These are phyloP conservation scores for Pelagia noctiluca DNA, from an alignment of 30 jellyfish, hydroid and myxozoan genomes.

Conservation along the genomic window DNA sequence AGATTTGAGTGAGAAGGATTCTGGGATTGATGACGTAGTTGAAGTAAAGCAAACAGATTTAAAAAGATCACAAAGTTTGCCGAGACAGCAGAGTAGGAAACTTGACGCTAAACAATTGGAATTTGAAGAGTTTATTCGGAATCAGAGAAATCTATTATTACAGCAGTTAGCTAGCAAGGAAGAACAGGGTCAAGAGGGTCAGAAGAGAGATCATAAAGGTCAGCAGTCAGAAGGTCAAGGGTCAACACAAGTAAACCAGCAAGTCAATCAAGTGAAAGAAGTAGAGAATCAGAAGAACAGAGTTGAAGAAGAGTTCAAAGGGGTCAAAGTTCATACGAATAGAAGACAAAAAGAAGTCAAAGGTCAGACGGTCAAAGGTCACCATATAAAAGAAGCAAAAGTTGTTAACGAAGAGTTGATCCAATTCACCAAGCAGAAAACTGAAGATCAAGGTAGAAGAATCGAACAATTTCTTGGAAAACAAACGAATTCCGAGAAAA, in stretches of 20 bases:
- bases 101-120: slow-evolving; percentile 36
- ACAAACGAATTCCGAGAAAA: slow-evolving; percentile 48
- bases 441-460: slow-evolving; percentile 27
- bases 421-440: background rate
- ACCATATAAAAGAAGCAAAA: background rate
- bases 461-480: slow-evolving; percentile 38
- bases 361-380: background rate
- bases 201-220: slow-evolving; percentile 6
- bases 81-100: slow-evolving; percentile 24
- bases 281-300: no score
- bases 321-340: slow-evolving; percentile 1
- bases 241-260: slow-evolving; percentile 8
- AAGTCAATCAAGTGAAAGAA: no score
- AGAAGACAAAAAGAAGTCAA: background rate
- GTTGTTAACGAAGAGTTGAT: slow-evolving; percentile 15
- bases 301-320: slow-evolving; percentile 8
- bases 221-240: background rate
- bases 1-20: slow-evolving; percentile 1
- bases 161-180: slow-evolving; percentile 21
- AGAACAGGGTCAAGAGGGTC: slow-evolving; percentile 10
- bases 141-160: slow-evolving; percentile 55
- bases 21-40: background rate
- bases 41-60: slow-evolving; percentile 8
- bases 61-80: slow-evolving; percentile 44
- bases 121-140: slow-evolving; percentile 63